Percentiles rank a stretch among this genome's conserved stretches.
phyloP scores from a whole-genome alignment of 1,140 invertebrate species.

The Bombus difficillimus region DNA sequence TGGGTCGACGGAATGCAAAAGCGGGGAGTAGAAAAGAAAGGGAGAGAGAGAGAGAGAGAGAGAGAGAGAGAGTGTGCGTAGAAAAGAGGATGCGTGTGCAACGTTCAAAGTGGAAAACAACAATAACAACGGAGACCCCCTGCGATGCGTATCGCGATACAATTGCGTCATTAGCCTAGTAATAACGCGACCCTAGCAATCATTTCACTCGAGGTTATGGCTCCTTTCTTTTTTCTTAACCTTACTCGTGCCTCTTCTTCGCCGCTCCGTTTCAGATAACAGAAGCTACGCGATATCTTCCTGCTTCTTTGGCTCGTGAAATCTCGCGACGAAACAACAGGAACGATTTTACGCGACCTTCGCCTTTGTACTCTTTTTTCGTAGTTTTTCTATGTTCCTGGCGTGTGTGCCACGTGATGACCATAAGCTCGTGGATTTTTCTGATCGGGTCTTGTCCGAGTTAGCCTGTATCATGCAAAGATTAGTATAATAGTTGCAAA shows the following conservation, averaged over 20 bases:
- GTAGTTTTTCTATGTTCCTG: conserved; percentile 29
- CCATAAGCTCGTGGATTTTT: neutral
- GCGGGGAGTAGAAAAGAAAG: neutral
- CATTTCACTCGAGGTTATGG: conserved; percentile 51
- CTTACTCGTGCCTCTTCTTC: conserved; percentile 1
- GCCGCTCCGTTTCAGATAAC: conserved; percentile 42
- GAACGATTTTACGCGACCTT: conserved; percentile 27
- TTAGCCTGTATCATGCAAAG: neutral
- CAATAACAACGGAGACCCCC: conserved; percentile 62
- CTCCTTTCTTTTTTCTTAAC: conserved; percentile 30
- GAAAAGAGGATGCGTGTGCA: neutral
- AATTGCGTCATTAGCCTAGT: conserved; percentile 60
- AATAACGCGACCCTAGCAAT: conserved; percentile 44
- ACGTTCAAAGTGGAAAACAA: conserved; percentile 48
- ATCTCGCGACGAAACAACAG: neutral
- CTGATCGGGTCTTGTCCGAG: no score
- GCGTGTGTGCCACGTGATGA: neutral
- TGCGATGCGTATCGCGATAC: conserved; percentile 57
- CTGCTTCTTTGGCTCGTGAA: neutral
- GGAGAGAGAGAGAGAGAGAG: neutral
- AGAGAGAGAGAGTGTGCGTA: neutral
- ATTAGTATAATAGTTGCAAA: neutral
- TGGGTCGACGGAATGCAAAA: neutral
- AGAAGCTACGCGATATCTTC: conserved; percentile 24
- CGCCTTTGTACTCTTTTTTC: conserved; percentile 6